phyloP scores from a whole-genome alignment of 2,888 invertebrate genomes.

The Eucera pruinosa region DNA sequence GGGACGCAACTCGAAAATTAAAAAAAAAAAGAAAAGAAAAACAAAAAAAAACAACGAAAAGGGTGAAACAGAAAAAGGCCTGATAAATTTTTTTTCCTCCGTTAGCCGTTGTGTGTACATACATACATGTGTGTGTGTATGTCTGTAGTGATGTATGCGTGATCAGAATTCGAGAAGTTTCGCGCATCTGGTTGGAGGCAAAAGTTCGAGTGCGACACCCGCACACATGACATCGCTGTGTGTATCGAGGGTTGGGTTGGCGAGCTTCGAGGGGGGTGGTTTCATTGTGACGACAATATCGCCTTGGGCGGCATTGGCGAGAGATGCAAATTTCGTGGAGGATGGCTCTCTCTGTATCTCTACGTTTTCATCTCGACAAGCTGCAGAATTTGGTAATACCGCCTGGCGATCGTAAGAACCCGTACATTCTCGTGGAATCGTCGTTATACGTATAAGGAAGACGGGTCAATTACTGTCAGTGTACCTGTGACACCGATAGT shows the following conservation, averaged over 20 bases:
- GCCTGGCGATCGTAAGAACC: too few relatives aligned
- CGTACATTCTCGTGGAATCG: too few relatives aligned
- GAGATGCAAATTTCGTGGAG: constrained; percentile 75
- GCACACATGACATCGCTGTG: constrained; percentile 66
- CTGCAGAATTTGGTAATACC: constrained; percentile 57
- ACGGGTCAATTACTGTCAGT: too few relatives aligned
- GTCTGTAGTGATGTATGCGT: constrained; percentile 68
- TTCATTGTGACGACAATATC: constrained; percentile 82
- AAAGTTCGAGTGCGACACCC: constrained; percentile 74
- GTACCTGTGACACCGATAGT: too few relatives aligned
- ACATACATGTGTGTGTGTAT: too few relatives aligned
- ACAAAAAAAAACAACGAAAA: neutral
- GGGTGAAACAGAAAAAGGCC: constrained; percentile 31
- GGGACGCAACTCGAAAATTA: constrained; percentile 29
- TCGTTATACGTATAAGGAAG: too few relatives aligned
- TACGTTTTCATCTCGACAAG: constrained; percentile 57
- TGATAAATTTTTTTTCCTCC: constrained; percentile 63
- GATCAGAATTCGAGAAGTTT: constrained; percentile 74
- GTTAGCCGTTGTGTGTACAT: too few relatives aligned
- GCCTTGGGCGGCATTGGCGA: constrained; percentile 81
- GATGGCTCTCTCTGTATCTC: constrained; percentile 60
- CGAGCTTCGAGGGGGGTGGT: constrained; percentile 65
- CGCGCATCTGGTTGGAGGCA: constrained; percentile 71
- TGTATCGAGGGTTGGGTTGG: constrained; percentile 63
- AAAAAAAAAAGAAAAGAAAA: neutral